These are phyloP conservation scores for Latrodectus elegans DNA, from an alignment of 2,888 invertebrate species.

Conservation along the genomic window DNA sequence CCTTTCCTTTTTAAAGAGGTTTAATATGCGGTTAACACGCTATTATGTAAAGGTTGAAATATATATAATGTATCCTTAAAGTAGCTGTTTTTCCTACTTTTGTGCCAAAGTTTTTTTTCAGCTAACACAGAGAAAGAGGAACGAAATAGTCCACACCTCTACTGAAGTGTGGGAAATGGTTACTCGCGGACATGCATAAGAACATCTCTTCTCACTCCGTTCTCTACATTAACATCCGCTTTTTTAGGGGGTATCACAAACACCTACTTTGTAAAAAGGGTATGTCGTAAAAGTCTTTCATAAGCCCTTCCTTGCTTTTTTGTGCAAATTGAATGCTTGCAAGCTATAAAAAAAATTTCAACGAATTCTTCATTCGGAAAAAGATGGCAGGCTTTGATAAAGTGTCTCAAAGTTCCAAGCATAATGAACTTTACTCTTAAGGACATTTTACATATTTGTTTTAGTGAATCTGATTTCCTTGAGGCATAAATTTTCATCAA, in stretches of 20 bases:
- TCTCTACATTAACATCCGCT: constrained; percentile 51
- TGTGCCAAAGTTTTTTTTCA: not conserved
- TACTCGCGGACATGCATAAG: constrained; percentile 47
- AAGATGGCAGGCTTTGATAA: constrained; percentile 52
- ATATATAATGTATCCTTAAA: not conserved
- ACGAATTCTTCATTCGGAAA: constrained; percentile 21
- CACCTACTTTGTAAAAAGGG: constrained; percentile 48
- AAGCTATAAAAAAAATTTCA: constrained; percentile 6
- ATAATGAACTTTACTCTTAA: not conserved
- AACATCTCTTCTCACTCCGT: constrained; percentile 27
- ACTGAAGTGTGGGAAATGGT: constrained; percentile 51
- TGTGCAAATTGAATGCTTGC: constrained; percentile 37
- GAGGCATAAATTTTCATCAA: too few species aligned
- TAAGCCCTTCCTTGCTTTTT: constrained; percentile 62
- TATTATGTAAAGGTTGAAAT: not conserved
- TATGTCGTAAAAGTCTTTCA: constrained; percentile 53
- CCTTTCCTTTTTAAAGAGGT: not conserved
- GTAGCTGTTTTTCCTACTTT: not conserved
- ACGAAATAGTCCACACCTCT: constrained; percentile 13
- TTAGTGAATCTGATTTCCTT: too few species aligned
- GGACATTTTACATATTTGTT: not conserved
- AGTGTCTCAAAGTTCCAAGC: constrained; percentile 2
- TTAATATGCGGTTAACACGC: not conserved
- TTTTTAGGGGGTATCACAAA: constrained; percentile 31
- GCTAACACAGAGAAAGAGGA: constrained; percentile 1